Evolutionary conservation across 2,888 invertebrate genomes (phyloP).

Genomic region (Nemurella pictetii): DNA sequence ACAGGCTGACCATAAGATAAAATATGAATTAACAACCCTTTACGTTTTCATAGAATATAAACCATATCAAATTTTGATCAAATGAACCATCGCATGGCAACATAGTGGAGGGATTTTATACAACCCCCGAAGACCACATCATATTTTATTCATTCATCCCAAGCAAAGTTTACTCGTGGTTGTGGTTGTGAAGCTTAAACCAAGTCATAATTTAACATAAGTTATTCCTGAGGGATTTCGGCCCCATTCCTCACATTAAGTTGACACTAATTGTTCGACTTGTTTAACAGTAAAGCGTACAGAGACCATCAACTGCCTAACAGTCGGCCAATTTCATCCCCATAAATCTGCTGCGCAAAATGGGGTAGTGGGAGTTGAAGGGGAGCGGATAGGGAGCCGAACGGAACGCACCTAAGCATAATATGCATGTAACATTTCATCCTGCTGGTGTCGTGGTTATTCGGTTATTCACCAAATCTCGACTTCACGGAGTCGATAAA

Average conservation of each 20-base stretch:
- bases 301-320: not conserved
- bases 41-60: conserved; percentile 1
- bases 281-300: not conserved
- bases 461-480: too few relatives aligned
- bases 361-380: not conserved
- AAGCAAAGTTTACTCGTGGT: conserved; percentile 1
- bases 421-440: not conserved
- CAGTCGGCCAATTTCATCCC: not conserved
- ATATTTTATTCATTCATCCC: conserved; percentile 27
- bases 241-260: conserved; percentile 21
- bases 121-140: not conserved
- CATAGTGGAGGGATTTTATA: not conserved
- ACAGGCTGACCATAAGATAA: not conserved
- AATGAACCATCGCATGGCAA: conserved; percentile 8
- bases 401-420: not conserved
- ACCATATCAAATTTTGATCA: conserved; percentile 8
- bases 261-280: conserved; percentile 23
- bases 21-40: not conserved
- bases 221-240: conserved; percentile 5
- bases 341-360: not conserved
- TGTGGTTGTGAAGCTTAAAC: not conserved
- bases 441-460: too few relatives aligned
- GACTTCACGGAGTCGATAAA: too few relatives aligned
- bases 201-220: conserved; percentile 29
- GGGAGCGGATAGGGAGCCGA: not conserved